Base-by-base conservation (phyloP, 2,888 invertebrate genomes). In the Drosophila heteroneura region DNA sequence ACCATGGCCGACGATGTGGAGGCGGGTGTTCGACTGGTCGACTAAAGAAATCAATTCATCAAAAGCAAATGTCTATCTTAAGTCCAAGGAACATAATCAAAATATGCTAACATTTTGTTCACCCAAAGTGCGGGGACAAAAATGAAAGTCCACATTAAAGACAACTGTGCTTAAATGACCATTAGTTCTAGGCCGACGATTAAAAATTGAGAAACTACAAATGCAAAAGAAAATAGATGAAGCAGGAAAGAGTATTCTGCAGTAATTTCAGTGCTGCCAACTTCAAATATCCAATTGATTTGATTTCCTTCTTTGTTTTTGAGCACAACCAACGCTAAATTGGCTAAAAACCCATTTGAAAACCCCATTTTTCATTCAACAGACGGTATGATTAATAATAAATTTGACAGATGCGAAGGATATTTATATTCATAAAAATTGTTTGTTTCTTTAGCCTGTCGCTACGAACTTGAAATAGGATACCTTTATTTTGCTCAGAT, bases 1-100 rank as follows among this genome's bases (percentile, higher is more conserved):
- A 86, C 52, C 74, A 89, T 88, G 52, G 82, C 81, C 59, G 86
- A 79, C 5, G 86, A 76, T 44, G 85, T 84, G 7, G 89, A 88
- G 37, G 81, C 81, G 26, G 83, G 85, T 16, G 83, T 77, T 14
- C 81, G 89, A 57, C 73, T 86, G 35, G 72, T 86, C 57, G 85
- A 86, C 14, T 86, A 86, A 67, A 56, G 32, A n/a, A n/a, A 41
- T 22, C 9, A 58, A 26, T 37, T 26, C 19, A 12, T 41, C 9
- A 28, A 41, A 57, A 26, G 19, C 52, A 41, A 56, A 39, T 59
- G 33, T 12, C 30, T 39, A 52, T 37, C 54, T 28, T 56, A 56
- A 70, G 57, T 57, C 58, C 52, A 61, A 69, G 59, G 54, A 56
- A 49, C 67, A 66, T 65, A 82, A 86, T 79, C 73, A 78, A 74